Evolutionary conservation across 1,140 invertebrate genomes (phyloP).

Genomic region (Manduca sexta): DNA sequence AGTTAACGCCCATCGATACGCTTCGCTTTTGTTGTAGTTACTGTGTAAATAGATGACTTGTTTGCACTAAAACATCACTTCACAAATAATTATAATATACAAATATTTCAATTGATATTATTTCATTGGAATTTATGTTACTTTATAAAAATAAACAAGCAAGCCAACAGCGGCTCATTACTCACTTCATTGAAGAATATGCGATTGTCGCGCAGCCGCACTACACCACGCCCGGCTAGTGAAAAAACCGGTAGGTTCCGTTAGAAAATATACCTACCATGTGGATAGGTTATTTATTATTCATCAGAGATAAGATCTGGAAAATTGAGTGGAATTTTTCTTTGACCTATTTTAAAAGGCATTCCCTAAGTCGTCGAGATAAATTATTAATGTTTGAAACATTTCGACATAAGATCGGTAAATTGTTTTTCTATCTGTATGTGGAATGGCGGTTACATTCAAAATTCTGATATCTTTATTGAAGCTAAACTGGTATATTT

Average conservation of each 20-base stretch:
- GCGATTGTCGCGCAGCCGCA: conserved; percentile 55
- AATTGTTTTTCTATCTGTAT: no score
- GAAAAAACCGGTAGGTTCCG: conserved; percentile 23
- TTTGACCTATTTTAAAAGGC: not conserved
- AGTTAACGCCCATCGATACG: conserved; percentile 65
- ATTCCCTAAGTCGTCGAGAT: not conserved
- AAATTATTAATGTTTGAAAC: no score
- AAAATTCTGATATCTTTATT: no score
- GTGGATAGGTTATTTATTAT: not conserved
- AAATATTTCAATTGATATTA: conserved; percentile 13
- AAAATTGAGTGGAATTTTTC: not conserved
- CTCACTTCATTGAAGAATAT: conserved; percentile 49
- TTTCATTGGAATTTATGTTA: conserved; percentile 31
- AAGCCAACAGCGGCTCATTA: conserved; percentile 42
- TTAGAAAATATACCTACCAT: conserved; percentile 1
- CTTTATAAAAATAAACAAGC: conserved; percentile 42
- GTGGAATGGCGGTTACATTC: no score
- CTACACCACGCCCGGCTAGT: conserved; percentile 62
- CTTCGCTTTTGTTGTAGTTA: conserved; percentile 29
- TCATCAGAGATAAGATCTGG: conserved; percentile 1
- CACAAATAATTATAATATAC: conserved; percentile 8
- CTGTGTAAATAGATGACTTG: conserved; percentile 21
- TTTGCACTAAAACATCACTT: conserved; percentile 21
- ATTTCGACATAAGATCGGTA: no score
- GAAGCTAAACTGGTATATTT: no score